phyloP scores from a whole-genome alignment of 1,140 invertebrate genomes.

The Atta colombica region DNA sequence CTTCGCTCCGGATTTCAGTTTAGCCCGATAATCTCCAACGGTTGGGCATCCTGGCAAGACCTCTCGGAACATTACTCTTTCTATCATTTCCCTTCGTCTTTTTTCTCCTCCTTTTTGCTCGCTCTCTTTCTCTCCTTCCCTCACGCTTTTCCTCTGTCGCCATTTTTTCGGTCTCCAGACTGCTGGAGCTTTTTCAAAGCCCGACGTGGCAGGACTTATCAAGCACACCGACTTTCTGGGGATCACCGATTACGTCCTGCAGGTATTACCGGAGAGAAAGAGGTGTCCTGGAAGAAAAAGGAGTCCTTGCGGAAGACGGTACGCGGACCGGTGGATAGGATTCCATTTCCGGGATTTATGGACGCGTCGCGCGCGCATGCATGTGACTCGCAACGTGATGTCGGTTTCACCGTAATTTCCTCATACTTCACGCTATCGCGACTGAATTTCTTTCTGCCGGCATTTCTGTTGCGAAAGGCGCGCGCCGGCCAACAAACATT shows the following conservation, averaged over 20 bases:
- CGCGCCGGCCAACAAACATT: slow-evolving; percentile 32
- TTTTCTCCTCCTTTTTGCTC: neutral
- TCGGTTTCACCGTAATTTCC: slow-evolving; percentile 69
- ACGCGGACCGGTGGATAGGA: slow-evolving; percentile 60
- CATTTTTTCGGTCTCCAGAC: slow-evolving; percentile 38
- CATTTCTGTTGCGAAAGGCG: slow-evolving; percentile 19
- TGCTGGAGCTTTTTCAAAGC: slow-evolving; percentile 67
- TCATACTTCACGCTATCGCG: slow-evolving; percentile 45
- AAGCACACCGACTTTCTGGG: slow-evolving; percentile 61
- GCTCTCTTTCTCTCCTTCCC: neutral
- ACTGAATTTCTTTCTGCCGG: slow-evolving; percentile 39
- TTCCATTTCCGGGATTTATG: slow-evolving; percentile 81
- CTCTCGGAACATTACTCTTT: slow-evolving; percentile 67
- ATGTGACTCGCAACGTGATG: slow-evolving; percentile 53
- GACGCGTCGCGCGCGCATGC: slow-evolving; percentile 61
- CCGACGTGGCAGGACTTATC: slow-evolving; percentile 71
- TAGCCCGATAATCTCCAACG: slow-evolving; percentile 73
- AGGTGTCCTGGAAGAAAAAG: slow-evolving; percentile 53
- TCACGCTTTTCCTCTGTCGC: slow-evolving; percentile 12
- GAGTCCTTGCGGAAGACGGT: slow-evolving; percentile 40
- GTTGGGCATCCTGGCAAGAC: slow-evolving; percentile 65
- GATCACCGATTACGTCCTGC: slow-evolving; percentile 78
- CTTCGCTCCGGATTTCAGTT: slow-evolving; percentile 73
- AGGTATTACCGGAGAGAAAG: slow-evolving; percentile 60
- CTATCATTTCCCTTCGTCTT: slow-evolving; percentile 41